These are phyloP conservation scores for Pollenia griseotomentosa DNA, from an alignment of 2,888 invertebrate genomes.

Conservation along the genomic window DNA sequence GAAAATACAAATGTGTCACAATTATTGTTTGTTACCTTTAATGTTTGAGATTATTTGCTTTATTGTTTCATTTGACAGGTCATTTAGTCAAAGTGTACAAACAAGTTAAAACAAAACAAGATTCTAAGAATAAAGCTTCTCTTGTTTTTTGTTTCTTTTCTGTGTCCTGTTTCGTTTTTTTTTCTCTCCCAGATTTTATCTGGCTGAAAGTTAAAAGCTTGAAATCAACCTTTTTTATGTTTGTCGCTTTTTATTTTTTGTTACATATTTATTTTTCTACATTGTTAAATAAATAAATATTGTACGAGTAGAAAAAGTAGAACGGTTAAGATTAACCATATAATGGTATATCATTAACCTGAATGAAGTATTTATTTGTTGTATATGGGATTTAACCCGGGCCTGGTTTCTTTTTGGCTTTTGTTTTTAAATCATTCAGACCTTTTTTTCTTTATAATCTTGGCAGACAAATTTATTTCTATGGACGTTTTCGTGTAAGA, in stretches of 20 bases:
- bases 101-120: constrained; percentile 24
- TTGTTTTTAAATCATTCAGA: neutral
- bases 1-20: constrained; percentile 65
- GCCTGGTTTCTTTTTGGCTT: neutral
- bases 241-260: constrained; percentile 11
- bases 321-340: constrained; percentile 31
- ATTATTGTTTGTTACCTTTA: constrained; percentile 70
- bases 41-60: constrained; percentile 61
- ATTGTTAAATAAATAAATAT: constrained; percentile 47
- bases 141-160: constrained; percentile 30
- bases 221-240: constrained; percentile 54
- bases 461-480: no score
- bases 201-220: constrained; percentile 48
- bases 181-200: constrained; percentile 59
- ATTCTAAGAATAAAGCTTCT: constrained; percentile 3
- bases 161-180: neutral
- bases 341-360: constrained; percentile 45
- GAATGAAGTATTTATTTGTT: constrained; percentile 40
- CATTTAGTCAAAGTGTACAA: constrained; percentile 47
- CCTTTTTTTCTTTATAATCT: neutral
- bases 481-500: no score
- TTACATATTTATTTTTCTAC: constrained; percentile 13
- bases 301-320: neutral
- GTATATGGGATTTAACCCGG: constrained; percentile 19
- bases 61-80: constrained; percentile 69